Conservation (phyloP, 2,113 vertebrate genomes). For the Rhabdomys dilectus region DNA sequence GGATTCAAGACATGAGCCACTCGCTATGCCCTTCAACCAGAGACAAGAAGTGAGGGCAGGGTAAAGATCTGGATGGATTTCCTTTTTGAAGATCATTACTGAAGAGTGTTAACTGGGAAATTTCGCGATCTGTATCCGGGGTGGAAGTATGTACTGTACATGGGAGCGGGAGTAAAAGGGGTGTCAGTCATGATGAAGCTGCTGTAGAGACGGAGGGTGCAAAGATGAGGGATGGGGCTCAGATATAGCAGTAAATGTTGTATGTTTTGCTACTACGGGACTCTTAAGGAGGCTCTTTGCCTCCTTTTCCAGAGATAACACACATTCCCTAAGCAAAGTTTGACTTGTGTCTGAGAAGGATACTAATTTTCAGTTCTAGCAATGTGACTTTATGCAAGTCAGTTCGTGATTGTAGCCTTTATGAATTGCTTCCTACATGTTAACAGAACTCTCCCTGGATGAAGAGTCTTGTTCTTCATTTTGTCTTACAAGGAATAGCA, state of each 20-base stretch:
- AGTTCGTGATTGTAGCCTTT: constrained; percentile 5
- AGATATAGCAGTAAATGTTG: not conserved
- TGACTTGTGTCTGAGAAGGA: not conserved
- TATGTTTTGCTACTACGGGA: not conserved
- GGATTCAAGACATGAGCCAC: not conserved
- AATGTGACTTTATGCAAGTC: not conserved
- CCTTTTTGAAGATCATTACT: not conserved
- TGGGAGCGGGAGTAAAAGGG: not conserved
- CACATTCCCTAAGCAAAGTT: not conserved
- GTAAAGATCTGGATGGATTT: not conserved
- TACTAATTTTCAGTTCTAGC: not conserved
- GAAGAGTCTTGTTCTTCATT: constrained; percentile 3
- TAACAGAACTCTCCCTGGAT: not conserved
- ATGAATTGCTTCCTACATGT: not conserved
- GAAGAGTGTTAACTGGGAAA: not conserved
- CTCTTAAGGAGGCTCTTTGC: not conserved
- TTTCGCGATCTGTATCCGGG: not conserved
- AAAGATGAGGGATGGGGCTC: not conserved
- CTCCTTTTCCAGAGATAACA: constrained; percentile 26
- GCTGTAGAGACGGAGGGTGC: no score
- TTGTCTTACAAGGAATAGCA: not conserved
- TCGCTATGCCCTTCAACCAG: not conserved
- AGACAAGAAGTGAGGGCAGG: not conserved
- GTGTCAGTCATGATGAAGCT: not conserved
- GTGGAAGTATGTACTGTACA: not conserved